These are phyloP conservation scores for Apodemia zela DNA, from an alignment of 2,888 invertebrate species.

Conservation along the genomic window DNA sequence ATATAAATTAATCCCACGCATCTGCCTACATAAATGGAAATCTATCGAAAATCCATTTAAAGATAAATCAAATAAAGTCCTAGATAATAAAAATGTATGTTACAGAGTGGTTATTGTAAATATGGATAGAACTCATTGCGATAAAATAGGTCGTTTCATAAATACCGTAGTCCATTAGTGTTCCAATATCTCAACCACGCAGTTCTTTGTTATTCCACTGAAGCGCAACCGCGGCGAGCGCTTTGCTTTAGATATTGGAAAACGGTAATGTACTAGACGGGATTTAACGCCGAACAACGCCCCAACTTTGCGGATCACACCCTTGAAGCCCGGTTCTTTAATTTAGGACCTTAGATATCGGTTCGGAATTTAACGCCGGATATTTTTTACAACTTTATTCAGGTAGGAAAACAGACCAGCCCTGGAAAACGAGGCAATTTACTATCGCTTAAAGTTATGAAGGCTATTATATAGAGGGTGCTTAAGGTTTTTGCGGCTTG, in stretches of 20 bases:
- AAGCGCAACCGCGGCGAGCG: slow-evolving; percentile 57
- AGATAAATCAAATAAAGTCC: not conserved
- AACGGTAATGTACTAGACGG: slow-evolving; percentile 70
- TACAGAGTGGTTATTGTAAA: slow-evolving; percentile 26
- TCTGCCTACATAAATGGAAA: not conserved
- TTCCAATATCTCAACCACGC: slow-evolving; percentile 66
- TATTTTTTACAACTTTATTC: slow-evolving; percentile 19
- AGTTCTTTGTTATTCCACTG: slow-evolving; percentile 74
- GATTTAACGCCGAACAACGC: slow-evolving; percentile 57
- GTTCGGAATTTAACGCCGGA: slow-evolving; percentile 22
- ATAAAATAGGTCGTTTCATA: slow-evolving; percentile 54
- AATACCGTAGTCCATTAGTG: slow-evolving; percentile 68
- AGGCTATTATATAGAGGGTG: slow-evolving; percentile 1
- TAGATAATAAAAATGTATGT: slow-evolving; percentile 6
- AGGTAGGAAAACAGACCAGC: slow-evolving; percentile 15
- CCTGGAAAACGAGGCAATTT: slow-evolving; percentile 11
- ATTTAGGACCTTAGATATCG: slow-evolving; percentile 28
- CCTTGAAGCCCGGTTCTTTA: slow-evolving; percentile 25
- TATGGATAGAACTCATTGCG: slow-evolving; percentile 34
- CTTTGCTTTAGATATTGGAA: slow-evolving; percentile 73
- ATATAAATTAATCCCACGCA: not conserved
- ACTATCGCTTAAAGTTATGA: slow-evolving; percentile 15
- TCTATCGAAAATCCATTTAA: not conserved
- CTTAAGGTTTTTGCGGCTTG: slow-evolving; percentile 2
- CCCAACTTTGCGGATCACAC: slow-evolving; percentile 30